These are phyloP conservation scores for Patella caerulea DNA, from an alignment of 2,888 invertebrate species.

Conservation along the genomic window DNA sequence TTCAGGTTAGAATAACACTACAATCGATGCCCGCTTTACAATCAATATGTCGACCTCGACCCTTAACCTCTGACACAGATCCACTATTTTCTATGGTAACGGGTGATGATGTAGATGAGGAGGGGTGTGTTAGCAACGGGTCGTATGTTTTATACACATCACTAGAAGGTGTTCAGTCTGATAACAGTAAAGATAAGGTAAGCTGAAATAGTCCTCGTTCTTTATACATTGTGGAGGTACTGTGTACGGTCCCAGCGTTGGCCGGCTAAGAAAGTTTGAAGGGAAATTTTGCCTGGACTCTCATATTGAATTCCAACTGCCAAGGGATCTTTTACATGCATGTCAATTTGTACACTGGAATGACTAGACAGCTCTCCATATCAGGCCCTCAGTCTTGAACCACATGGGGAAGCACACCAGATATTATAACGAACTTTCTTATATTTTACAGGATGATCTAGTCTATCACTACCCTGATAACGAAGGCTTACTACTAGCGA, in stretches of 20 bases:
- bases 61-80: background rate
- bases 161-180: background rate
- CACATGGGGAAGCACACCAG: too few relatives aligned
- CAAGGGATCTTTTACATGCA: too few relatives aligned
- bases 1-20: background rate
- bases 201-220: background rate
- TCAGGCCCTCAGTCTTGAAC: too few relatives aligned
- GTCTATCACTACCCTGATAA: constrained; percentile 56
- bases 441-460: constrained; percentile 55
- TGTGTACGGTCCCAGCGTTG: too few relatives aligned
- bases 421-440: too few relatives aligned
- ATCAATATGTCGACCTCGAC: background rate
- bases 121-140: background rate
- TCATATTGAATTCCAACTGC: too few relatives aligned
- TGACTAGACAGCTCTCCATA: too few relatives aligned
- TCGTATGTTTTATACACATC: background rate
- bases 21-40: background rate
- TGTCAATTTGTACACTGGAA: too few relatives aligned
- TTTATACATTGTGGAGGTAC: too few relatives aligned
- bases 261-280: too few relatives aligned
- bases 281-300: too few relatives aligned
- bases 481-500: constrained; percentile 28
- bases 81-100: background rate
- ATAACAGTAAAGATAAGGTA: background rate
- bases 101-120: background rate